Conservation (phyloP, 2,888 invertebrate genomes). For the Hemicrepidius hirtus region DNA sequence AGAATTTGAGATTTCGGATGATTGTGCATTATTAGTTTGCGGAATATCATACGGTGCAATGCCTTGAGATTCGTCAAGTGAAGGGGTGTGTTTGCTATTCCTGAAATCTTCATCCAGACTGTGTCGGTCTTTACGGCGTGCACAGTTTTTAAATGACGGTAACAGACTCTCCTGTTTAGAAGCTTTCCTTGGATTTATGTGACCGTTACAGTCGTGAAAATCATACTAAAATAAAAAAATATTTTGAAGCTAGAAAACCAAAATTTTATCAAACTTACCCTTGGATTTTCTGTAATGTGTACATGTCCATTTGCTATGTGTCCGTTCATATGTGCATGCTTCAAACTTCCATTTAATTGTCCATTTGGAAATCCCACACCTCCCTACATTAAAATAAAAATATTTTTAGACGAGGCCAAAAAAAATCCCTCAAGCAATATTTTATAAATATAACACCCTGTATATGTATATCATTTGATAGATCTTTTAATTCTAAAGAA, state of each 20-base stretch:
- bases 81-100: neutral
- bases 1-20: neutral
- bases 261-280: slow-evolving; percentile 71
- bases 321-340: slow-evolving; percentile 71
- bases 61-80: neutral
- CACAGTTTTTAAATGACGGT: slow-evolving; percentile 14
- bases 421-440: no score
- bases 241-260: neutral
- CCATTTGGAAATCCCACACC: slow-evolving; percentile 73
- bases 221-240: slow-evolving; percentile 41
- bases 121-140: slow-evolving; percentile 13
- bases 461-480: no score
- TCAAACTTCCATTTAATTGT: slow-evolving; percentile 72
- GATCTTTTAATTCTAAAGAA: no score
- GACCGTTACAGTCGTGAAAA: slow-evolving; percentile 57
- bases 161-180: slow-evolving; percentile 19
- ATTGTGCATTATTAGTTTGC: neutral
- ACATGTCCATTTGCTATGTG: slow-evolving; percentile 76
- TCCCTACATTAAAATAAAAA: no score
- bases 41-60: neutral
- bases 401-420: no score
- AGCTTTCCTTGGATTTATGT: slow-evolving; percentile 52
- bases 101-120: neutral
- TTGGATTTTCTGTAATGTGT: slow-evolving; percentile 81
- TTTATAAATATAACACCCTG: no score